phyloP scores from a whole-genome alignment of 2,888 invertebrate species.

The Torymus aiolomorphi region DNA sequence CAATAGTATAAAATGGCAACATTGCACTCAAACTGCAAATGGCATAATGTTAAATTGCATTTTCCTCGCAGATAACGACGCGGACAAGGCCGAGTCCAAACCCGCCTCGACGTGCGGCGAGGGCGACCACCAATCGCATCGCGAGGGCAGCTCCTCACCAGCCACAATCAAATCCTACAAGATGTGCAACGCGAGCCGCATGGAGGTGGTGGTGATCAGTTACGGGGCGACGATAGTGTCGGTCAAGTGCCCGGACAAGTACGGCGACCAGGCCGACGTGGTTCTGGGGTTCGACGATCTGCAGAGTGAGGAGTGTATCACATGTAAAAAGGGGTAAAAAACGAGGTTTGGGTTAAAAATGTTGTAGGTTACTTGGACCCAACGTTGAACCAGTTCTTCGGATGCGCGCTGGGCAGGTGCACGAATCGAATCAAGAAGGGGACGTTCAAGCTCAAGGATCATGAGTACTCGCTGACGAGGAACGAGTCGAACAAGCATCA shows the following conservation, averaged over 20 bases:
- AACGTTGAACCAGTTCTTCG: constrained; percentile 86
- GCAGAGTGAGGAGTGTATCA: constrained; percentile 78
- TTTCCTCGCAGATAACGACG: too few species aligned
- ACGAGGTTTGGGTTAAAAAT: too few species aligned
- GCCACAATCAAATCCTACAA: constrained; percentile 75
- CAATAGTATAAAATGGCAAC: too few species aligned
- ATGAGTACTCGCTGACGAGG: constrained; percentile 82
- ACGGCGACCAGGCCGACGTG: constrained; percentile 84
- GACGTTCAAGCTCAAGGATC: constrained; percentile 82
- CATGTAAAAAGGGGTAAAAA: too few species aligned
- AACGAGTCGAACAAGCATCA: constrained; percentile 83
- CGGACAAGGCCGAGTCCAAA: background rate
- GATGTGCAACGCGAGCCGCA: constrained; percentile 81
- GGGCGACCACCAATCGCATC: constrained; percentile 30
- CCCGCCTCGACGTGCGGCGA: background rate
- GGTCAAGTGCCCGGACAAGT: constrained; percentile 85
- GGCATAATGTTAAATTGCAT: too few species aligned
- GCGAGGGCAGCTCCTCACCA: background rate
- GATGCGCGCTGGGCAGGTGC: constrained; percentile 89
- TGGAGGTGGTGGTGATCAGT: constrained; percentile 82
- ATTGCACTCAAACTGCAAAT: too few species aligned
- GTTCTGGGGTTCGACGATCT: constrained; percentile 88
- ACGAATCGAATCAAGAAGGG: constrained; percentile 88
- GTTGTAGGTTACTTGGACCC: constrained; percentile 81
- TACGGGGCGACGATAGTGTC: constrained; percentile 89